Conservation (phyloP, 2,797 vertebrate species). For the Todus mexicanus region DNA sequence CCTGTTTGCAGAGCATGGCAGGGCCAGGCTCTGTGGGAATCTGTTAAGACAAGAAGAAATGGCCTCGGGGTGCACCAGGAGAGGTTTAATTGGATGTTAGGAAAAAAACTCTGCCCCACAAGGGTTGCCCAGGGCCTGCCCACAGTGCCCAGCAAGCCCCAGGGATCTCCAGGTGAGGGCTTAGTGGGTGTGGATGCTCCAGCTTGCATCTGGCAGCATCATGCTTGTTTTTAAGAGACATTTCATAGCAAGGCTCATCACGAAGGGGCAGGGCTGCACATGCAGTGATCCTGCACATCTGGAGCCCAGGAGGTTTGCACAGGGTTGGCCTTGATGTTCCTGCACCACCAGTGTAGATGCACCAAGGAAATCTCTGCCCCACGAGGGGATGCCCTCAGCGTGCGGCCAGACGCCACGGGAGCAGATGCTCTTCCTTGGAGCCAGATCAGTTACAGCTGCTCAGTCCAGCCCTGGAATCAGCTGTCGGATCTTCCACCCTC, state of each 20-base stretch:
- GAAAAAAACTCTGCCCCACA: too few species aligned
- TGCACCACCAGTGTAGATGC: background rate
- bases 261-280: background rate
- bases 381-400: background rate
- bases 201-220: background rate
- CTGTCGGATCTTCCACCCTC: background rate
- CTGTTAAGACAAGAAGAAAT: background rate
- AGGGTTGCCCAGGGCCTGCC: background rate
- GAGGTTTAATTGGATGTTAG: too few species aligned
- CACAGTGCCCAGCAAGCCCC: background rate
- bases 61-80: too few species aligned
- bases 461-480: background rate
- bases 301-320: background rate
- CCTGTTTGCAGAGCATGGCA: background rate
- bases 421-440: background rate
- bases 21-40: background rate
- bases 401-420: background rate
- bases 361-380: background rate
- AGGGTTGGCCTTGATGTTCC: background rate
- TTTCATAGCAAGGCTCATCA: rapidly evolving
- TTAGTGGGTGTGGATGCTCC: background rate
- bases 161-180: background rate
- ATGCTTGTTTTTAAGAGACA: background rate
- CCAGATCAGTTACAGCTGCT: background rate
- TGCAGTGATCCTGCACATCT: rapidly evolving